Evolutionary conservation across 2,888 invertebrate genomes (phyloP).

Genomic region (Heliconius ethilla): DNA sequence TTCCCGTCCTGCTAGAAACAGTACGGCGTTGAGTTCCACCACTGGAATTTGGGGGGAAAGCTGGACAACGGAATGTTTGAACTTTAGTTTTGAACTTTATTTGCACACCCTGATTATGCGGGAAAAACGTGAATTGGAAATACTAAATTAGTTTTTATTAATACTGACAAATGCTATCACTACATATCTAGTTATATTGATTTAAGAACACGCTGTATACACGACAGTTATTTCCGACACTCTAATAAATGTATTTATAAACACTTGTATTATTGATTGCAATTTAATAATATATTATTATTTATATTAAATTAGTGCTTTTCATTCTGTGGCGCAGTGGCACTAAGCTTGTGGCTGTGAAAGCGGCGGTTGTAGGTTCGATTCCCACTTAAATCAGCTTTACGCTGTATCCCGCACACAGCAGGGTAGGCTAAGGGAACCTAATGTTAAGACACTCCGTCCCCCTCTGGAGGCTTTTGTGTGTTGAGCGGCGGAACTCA

Average conservation of each 20-base stretch:
- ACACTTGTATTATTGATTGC: constrained; percentile 7
- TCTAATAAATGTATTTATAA: constrained; percentile 4
- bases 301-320: constrained; percentile 10
- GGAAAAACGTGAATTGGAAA: too few relatives aligned
- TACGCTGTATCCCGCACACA: too few relatives aligned
- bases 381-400: too few relatives aligned
- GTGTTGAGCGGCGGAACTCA: too few relatives aligned
- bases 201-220: not conserved
- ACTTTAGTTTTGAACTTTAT: not conserved
- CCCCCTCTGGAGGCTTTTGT: too few relatives aligned
- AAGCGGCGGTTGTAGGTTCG: too few relatives aligned
- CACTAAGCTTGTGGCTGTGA: too few relatives aligned
- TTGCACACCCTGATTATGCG: not conserved
- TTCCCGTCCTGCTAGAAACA: too few relatives aligned
- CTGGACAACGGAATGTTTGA: not conserved
- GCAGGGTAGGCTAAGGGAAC: too few relatives aligned
- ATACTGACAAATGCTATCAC: not conserved
- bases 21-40: not conserved
- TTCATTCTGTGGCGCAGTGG: not conserved
- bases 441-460: too few relatives aligned
- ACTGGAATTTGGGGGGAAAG: not conserved
- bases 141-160: not conserved
- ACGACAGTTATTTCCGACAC: not conserved
- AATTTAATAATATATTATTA: constrained; percentile 7
- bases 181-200: not conserved